A percentile compares a stretch with the other conserved stretches of the same genome.
Evolutionary conservation across 1,140 invertebrate genomes (phyloP).

Genomic region (Mercenaria mercenaria): DNA sequence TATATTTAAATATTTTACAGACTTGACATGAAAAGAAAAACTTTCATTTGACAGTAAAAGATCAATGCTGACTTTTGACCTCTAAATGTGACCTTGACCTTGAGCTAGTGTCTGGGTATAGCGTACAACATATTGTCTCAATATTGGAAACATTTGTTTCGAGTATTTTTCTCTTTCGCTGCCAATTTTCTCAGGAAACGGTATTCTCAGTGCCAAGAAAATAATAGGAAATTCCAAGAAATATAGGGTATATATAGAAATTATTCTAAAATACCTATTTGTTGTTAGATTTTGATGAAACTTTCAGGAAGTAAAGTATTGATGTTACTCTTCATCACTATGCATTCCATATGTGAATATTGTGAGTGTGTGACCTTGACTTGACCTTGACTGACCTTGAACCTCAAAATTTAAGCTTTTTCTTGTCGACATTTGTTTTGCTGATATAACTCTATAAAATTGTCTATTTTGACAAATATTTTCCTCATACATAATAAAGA

Average conservation of each 20-base stretch:
- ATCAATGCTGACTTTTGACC: no score
- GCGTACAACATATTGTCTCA: no score
- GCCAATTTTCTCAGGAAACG: not conserved
- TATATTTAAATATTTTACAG: no score
- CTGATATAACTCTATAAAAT: not conserved
- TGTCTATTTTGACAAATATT: not conserved
- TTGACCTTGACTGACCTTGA: conserved; percentile 10
- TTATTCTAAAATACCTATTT: not conserved
- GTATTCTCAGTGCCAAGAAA: not conserved
- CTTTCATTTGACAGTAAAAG: no score
- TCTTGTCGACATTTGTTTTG: not conserved
- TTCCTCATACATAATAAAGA: not conserved
- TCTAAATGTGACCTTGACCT: no score
- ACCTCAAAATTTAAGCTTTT: not conserved
- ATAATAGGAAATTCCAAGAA: not conserved
- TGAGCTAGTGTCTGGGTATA: no score
- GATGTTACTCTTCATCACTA: not conserved
- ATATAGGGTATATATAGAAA: not conserved
- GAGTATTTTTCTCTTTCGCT: not conserved
- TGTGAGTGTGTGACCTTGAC: not conserved
- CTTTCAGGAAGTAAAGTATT: not conserved
- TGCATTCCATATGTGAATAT: not conserved
- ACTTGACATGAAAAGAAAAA: no score
- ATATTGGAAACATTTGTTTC: no score
- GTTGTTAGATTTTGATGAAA: not conserved